These are phyloP conservation scores for Lepilemur septentrionalis DNA, from an alignment of 2,797 vertebrate genomes.

Conservation along the genomic window DNA sequence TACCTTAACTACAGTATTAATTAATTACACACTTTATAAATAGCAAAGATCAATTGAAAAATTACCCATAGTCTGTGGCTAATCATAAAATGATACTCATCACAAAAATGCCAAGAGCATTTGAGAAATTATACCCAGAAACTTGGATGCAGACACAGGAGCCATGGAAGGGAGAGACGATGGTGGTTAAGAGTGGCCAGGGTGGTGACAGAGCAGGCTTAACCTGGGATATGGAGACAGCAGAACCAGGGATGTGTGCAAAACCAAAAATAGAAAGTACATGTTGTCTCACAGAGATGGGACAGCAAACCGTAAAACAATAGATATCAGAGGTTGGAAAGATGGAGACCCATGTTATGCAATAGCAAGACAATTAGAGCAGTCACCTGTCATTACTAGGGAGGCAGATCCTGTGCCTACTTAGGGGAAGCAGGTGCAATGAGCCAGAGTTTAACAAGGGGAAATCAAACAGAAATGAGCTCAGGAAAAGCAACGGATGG, in stretches of 20 bases:
- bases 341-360: not conserved
- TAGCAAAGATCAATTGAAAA: conserved; percentile 38
- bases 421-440: not conserved
- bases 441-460: not conserved
- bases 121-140: not conserved
- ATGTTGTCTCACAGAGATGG: not conserved
- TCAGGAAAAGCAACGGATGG: not conserved
- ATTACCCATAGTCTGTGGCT: not conserved
- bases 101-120: not conserved
- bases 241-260: not conserved
- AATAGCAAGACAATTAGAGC: not conserved
- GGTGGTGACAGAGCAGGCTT: not conserved
- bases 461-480: not conserved
- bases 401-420: not conserved
- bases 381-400: not conserved
- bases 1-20: conserved; percentile 24
- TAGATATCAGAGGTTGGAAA: not conserved
- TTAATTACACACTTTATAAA: not conserved
- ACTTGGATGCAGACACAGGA: not conserved
- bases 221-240: not conserved
- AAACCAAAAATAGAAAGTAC: not conserved
- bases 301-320: not conserved
- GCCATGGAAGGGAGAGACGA: not conserved
- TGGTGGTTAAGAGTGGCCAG: not conserved
- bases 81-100: conserved; percentile 11